A percentile compares a stretch with the other conserved stretches of the same genome.
phyloP scores from a whole-genome alignment of 1,140 invertebrate genomes.

The Carposina sasakii region DNA sequence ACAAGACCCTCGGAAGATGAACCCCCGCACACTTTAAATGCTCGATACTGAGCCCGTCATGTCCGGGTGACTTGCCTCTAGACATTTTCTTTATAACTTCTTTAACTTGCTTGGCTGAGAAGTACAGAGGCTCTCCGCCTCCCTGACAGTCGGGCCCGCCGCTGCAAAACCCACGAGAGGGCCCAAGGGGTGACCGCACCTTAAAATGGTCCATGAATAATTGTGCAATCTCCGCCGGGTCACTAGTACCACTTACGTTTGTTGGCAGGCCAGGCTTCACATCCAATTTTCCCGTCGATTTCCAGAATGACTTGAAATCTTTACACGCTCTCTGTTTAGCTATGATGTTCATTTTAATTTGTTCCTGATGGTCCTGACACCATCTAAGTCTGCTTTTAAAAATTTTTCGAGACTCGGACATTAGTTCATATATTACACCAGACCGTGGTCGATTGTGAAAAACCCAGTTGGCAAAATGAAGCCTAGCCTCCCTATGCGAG shows the following conservation, averaged over 20 bases:
- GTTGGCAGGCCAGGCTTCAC: neutral
- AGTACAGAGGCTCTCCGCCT: neutral
- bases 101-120: constrained; percentile 3
- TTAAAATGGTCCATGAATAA: constrained; percentile 7
- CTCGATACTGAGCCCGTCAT: constrained; percentile 11
- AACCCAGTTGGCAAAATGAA: neutral
- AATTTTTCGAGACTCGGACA: neutral
- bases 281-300: constrained; percentile 5
- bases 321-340: neutral
- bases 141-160: neutral
- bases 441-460: neutral
- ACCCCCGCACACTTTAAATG: constrained; percentile 6
- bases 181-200: neutral
- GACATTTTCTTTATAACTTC: constrained; percentile 2
- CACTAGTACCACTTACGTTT: neutral
- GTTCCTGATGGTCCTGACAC: constrained; percentile 3
- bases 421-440: neutral
- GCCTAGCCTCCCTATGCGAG: neutral
- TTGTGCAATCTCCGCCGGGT: constrained; percentile 1
- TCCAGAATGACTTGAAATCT: constrained; percentile 7
- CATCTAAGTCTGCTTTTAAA: constrained; percentile 3
- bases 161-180: neutral
- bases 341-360: constrained; percentile 9
- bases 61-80: constrained; percentile 6
- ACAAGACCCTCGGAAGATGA: constrained; percentile 1